Evolutionary conservation across 2,113 vertebrate species (phyloP).

Genomic region (Ibidorhyncha struthersii): DNA sequence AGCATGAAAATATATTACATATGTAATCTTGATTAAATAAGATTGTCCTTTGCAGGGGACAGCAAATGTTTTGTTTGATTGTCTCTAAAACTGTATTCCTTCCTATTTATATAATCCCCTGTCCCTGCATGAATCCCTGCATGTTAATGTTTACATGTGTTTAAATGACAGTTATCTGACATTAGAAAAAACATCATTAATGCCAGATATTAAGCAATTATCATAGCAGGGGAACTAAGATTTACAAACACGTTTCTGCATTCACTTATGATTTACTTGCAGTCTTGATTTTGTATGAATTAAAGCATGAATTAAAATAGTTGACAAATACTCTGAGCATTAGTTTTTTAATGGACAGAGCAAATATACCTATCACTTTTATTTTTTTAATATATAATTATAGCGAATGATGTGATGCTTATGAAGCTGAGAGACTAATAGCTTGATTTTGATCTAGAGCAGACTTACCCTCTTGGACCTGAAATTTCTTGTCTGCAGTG

Average conservation of each 20-base stretch:
- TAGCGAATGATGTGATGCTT: not conserved
- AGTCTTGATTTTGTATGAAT: not conserved
- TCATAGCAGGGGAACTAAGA: conserved; percentile 56
- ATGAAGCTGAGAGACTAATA: not conserved
- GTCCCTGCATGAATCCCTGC: conserved; percentile 48
- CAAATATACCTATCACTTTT: not conserved
- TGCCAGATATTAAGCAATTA: conserved; percentile 75
- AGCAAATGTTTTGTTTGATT: conserved; percentile 49
- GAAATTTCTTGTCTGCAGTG: not conserved
- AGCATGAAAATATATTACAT: not conserved
- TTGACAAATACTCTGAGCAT: conserved; percentile 32
- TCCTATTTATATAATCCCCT: conserved; percentile 50
- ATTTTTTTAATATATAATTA: not conserved
- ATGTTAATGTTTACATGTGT: conserved; percentile 59
- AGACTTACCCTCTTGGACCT: not conserved
- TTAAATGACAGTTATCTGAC: conserved; percentile 69
- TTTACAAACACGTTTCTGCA: conserved; percentile 55
- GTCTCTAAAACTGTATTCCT: conserved; percentile 38
- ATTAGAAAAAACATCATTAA: conserved; percentile 70
- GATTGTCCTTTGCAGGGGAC: not conserved
- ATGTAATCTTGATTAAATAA: not conserved
- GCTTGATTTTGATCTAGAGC: not conserved
- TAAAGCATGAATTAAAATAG: conserved; percentile 9
- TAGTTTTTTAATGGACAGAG: conserved; percentile 1
- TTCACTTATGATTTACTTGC: conserved; percentile 47